Percentiles rank a stretch among this genome's conserved stretches.
Conservation (phyloP, 2,888 invertebrate genomes). For the Spodoptera picta region DNA sequence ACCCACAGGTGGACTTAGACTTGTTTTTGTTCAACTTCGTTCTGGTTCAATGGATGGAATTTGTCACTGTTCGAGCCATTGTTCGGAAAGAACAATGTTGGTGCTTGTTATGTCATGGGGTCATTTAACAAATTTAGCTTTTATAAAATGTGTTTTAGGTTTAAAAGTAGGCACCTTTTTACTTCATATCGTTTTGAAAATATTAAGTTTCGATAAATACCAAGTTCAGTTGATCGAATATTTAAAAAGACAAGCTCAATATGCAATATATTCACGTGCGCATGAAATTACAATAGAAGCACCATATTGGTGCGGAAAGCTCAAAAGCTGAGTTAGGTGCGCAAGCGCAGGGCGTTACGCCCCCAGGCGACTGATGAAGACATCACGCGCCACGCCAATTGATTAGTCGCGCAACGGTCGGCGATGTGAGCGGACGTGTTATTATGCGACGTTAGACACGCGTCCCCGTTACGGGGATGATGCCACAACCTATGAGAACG, state of each 20-base stretch:
- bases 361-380: conserved; percentile 87
- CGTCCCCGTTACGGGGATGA: conserved; percentile 72
- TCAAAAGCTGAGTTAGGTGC: conserved; percentile 62
- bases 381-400: conserved; percentile 86
- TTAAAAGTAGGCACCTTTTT: neutral
- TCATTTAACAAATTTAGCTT: neutral
- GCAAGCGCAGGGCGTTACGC: conserved; percentile 84
- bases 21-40: conserved; percentile 44
- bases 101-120: neutral
- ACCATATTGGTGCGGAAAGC: conserved; percentile 55
- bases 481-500: conserved; percentile 53
- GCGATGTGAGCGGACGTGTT: conserved; percentile 77
- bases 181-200: too few species aligned
- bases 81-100: conserved; percentile 6
- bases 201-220: neutral
- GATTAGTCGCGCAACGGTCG: conserved; percentile 87
- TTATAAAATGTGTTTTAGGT: too few species aligned
- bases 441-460: conserved; percentile 86
- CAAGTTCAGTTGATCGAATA: neutral
- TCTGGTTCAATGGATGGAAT: conserved; percentile 34
- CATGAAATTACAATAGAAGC: conserved; percentile 57
- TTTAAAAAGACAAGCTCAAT: conserved; percentile 14
- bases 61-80: conserved; percentile 23
- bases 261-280: conserved; percentile 45
- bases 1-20: conserved; percentile 60